Evolutionary conservation across 1,140 invertebrate genomes (phyloP), one percentile per base, ranked within the genome.

Genomic region (Drosophila kurseongensis): DNA sequence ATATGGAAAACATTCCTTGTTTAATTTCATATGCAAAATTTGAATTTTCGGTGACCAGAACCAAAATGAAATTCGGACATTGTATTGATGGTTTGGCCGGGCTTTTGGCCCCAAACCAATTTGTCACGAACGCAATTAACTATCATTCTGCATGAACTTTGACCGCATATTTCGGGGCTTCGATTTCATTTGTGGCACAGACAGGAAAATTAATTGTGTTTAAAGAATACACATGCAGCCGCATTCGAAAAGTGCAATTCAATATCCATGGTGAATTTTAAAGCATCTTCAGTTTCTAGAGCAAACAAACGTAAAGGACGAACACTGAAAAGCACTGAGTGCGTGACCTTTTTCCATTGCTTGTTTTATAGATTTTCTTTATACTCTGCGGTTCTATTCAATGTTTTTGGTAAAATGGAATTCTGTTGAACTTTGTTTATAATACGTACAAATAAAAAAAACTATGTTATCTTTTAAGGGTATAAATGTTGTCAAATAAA

Each of bases 51-150:
- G 29, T 59, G 54, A 14, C 32, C 54, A 36, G 16, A 4, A 38
- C 1, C 13, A 1, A 73, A 41, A 47, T 60, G 23, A 44, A 61
- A 59, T 77, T 18, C 36, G 14, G 6, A 14, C 50, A 52, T 18
- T 10, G 32, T 14, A 18, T 18, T 76, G 51, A 57, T 57, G 48
- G 45, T 51, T 51, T 61, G 55, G 38, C 48, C 32, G n/a, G 40
- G 40, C 41, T 9, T 4, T 18, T 40, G 51, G 55, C 16, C 32
- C n/a, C 10, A 41, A 67, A 35, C 41, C 40, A 54, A 47, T 66
- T 68, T 52, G 47, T 52, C 74, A 61, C 56, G 41, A 57, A 71
- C 35, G 27, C 65, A 62, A 77, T 75, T 77, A 77, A 75, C 61
- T 76, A 27, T 42, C 44, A 60, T 68, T 61, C 38, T 29, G 13